A percentile compares a stretch with the other conserved stretches of the same genome.
Evolutionary conservation across 2,797 vertebrate species (phyloP).

Genomic region (Melanotaenia boesemani): DNA sequence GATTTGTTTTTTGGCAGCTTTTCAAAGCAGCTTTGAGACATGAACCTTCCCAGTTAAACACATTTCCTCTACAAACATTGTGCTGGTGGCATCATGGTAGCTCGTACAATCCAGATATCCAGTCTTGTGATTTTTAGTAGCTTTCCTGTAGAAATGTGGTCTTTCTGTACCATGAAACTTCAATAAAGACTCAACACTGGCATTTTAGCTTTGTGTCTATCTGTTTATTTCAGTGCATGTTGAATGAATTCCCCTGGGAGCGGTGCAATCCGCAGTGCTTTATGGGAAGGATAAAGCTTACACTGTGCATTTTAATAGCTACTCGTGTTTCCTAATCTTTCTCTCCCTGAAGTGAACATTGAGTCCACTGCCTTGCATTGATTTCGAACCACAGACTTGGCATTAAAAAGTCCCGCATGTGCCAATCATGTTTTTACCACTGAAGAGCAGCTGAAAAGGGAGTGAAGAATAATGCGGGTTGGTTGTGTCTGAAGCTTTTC

Average conservation of each 20-base stretch:
- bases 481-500: constrained; percentile 50
- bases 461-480: constrained; percentile 44
- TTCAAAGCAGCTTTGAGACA: constrained; percentile 67
- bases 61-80: constrained; percentile 64
- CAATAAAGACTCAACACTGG: constrained; percentile 83
- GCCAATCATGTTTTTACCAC: constrained; percentile 67
- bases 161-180: constrained; percentile 77
- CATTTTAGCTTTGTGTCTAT: constrained; percentile 73
- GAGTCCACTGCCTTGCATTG: constrained; percentile 60
- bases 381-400: constrained; percentile 63
- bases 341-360: constrained; percentile 66
- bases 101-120: constrained; percentile 70
- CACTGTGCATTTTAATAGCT: constrained; percentile 72
- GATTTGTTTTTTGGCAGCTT: constrained; percentile 58
- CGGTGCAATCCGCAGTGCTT: constrained; percentile 53
- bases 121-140: constrained; percentile 80
- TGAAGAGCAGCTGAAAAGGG: constrained; percentile 49
- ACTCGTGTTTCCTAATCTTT: constrained; percentile 64
- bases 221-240: constrained; percentile 64
- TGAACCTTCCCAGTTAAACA: constrained; percentile 46
- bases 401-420: constrained; percentile 58
- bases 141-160: constrained; percentile 81
- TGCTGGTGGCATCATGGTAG: constrained; percentile 78
- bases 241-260: constrained; percentile 57
- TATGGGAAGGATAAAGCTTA: constrained; percentile 70